phyloP scores from a whole-genome alignment of 92 coral and sea anemone species.

The Actinostola sp. region DNA sequence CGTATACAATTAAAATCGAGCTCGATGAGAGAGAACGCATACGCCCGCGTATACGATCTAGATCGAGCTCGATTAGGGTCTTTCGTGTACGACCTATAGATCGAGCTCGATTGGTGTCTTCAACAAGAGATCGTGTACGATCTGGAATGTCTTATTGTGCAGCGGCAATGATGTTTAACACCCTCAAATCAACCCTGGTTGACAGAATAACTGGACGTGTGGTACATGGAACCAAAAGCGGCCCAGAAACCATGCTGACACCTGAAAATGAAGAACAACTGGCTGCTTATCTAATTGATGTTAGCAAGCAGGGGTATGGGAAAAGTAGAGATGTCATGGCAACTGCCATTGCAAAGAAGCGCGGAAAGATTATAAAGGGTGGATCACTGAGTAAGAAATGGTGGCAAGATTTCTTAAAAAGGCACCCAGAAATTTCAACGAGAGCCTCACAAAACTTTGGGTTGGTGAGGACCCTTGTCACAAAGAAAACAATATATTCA shows the following conservation, averaged over 20 bases:
- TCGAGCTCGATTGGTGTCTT: no score
- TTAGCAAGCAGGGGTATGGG: constrained; percentile 28
- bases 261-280: constrained; percentile 6
- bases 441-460: constrained; percentile 38
- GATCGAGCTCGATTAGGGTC: no score
- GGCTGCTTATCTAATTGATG: constrained; percentile 1
- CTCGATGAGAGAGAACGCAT: no score
- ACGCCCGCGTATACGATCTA: no score
- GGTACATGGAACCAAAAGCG: constrained; percentile 6
- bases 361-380: neutral
- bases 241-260: constrained; percentile 6
- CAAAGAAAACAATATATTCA: constrained; percentile 11
- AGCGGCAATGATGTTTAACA: constrained; percentile 3
- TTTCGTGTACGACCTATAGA: no score
- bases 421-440: constrained; percentile 21
- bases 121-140: no score
- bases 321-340: constrained; percentile 39
- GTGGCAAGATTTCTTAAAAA: constrained; percentile 23
- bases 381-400: constrained; percentile 16
- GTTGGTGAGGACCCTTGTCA: constrained; percentile 13
- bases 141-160: neutral
- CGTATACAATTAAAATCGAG: no score
- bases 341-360: constrained; percentile 12
- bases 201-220: constrained; percentile 26
- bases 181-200: constrained; percentile 6